Base-by-base conservation (phyloP, 2,113 vertebrate species). In the Gila orcuttii region DNA sequence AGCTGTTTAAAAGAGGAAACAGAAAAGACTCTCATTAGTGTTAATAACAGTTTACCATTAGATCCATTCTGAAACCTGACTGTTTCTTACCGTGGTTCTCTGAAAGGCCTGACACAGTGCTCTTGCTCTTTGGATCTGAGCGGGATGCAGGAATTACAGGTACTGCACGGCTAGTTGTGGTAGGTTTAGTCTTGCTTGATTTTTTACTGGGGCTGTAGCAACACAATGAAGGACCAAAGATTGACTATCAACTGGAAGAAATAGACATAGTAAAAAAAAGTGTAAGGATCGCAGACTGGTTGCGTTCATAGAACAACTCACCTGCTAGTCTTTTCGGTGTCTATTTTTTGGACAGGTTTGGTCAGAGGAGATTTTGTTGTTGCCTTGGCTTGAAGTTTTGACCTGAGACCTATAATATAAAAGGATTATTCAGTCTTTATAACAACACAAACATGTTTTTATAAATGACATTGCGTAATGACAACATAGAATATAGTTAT, bases 41-140 rank as follows among this genome's bases (percentile, higher is more conserved):
- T 75, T 83, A 31, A 83, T 75, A 62, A 36, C 25, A 83, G 57
- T 45, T 45, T 81, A 81, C 12, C 9, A 36, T 59, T 15, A 79
- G 21, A 60, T 81, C 2, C 13, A 66, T 52, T 50, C 25, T 83
- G 50, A 79, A 75, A 19, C 45, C 2, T 8, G 12, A 59, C 1
- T 31, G 3, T 55, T 55, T 68, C 93, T 93, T 94, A 99, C 98
- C 96, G 89, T 94, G 95, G 84, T 86, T 94, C 87, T 97, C 97
- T 52, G 90, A 85, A 89, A 92, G 87, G 85, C 21, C 89, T 50
- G 90, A 87, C 55, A 95, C 82, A 39, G 94, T 87, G 86, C 88
- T 94, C 92, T 94, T 96, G 86, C 92, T 92, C 84, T 95, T 97
- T 76, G 91, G 90, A 75, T 96, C 97, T 68, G 89, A 45, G 89